These are phyloP conservation scores for Heptranchias perlo DNA, from an alignment of 2,113 vertebrate genomes.

Conservation along the genomic window DNA sequence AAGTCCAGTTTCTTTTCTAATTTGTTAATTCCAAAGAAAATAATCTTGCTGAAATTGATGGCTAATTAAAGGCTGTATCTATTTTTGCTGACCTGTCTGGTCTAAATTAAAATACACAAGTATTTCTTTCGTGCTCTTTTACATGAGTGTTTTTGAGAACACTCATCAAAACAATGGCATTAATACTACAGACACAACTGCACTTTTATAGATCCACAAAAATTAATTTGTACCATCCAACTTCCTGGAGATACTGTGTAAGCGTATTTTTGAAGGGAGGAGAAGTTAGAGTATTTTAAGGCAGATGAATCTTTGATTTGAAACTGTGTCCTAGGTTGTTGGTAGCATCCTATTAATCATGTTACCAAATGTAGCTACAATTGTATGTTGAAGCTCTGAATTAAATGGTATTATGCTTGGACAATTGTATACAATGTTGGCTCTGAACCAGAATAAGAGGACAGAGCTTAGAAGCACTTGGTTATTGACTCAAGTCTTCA, in stretches of 20 bases:
- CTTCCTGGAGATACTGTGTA: neutral
- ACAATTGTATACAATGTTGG: neutral
- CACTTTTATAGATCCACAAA: neutral
- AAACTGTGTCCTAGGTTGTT: neutral
- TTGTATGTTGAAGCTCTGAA: constrained; percentile 13
- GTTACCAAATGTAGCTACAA: constrained; percentile 1
- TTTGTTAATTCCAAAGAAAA: neutral
- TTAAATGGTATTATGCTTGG: constrained; percentile 22
- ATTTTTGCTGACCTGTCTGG: neutral
- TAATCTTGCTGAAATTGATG: neutral
- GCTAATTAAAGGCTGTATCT: neutral
- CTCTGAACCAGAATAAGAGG: neutral
- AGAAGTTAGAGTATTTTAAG: constrained; percentile 9
- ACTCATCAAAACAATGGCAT: neutral
- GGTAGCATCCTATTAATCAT: neutral
- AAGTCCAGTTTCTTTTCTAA: neutral
- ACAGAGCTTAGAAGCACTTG: neutral
- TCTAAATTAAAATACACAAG: neutral
- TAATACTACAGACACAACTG: neutral
- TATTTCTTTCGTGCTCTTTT: neutral
- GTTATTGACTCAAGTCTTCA: neutral
- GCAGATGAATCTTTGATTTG: neutral
- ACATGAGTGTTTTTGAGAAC: neutral
- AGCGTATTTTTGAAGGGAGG: neutral
- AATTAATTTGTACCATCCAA: neutral